Base-by-base conservation (phyloP, 2,888 invertebrate species). In the Latrodectus elegans region DNA sequence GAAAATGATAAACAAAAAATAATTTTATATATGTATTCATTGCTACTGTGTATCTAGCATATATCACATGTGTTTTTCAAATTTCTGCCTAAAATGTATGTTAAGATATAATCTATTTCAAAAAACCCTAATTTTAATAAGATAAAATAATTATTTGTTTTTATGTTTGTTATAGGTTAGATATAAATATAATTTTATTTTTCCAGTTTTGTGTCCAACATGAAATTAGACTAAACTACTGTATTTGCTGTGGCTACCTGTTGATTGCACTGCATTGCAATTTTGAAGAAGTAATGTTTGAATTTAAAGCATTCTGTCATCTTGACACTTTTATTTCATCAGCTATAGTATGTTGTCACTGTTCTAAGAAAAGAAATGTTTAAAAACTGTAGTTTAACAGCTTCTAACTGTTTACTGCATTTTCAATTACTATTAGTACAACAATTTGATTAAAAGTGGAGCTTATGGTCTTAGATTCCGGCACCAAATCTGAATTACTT, bases 151-250 rank as follows among this genome's bases (percentile, higher is more conserved):
- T 38, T 38, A 38, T 6, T 38, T 38, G 6, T 4, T 38, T 38
- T 38, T 22, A 38, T 38, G 38, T 38, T 6, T 38, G 6, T 38
- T 6, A 38, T 38, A 38, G 6, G 22, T 22, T 22, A 22, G 22
- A 1, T 38, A 1, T 6, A 71, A 49, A 71, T 71, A 14, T 71
- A 22, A 15, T 15, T 49, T 15, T 14, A 15, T 49, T 0, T 73
- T 76, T 84, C n/a, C 52, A 84, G 84, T 84, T 67, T 55, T 84
- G 65, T 84, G 84, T 65, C 84, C 84, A 12, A 84, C 84, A 73
- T 84, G 84, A 84, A 78, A 38, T 38, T 17, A 68, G 6, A 38
- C 53, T 55, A n/a, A 38, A 22, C 15, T n/a, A 14, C 60, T 15
- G 65, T 51, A 82, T 64, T 80, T 49, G 64, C 52, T 73, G 74